Base-by-base conservation (phyloP, 2,888 invertebrate species). In the Orchestes rusci region DNA sequence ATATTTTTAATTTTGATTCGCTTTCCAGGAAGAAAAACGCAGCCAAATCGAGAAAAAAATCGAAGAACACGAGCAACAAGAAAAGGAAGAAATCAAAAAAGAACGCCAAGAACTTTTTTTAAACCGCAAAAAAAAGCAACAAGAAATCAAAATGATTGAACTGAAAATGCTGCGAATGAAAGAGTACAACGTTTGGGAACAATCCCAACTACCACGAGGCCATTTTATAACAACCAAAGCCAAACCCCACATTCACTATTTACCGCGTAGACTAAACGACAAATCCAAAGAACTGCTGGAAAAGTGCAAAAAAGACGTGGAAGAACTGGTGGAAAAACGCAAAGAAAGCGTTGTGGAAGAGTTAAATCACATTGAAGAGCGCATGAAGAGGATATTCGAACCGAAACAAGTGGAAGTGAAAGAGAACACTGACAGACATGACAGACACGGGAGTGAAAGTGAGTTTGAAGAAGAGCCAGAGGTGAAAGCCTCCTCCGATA, bases 1-100 rank as follows among this genome's bases (percentile, higher is more conserved):
- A n/a, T n/a, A n/a, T n/a, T n/a, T n/a, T n/a, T n/a, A n/a, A n/a
- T n/a, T n/a, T n/a, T n/a, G n/a, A n/a, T n/a, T n/a, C n/a, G n/a
- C n/a, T n/a, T 59, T 58, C 23, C 58, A 84, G 82, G 89, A 85
- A 62, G 83, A 86, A 43, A 89, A 87, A 66, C 79, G 89, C 56
- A 75, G 74, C 2, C 84, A 85, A 71, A 86, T 97, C 4, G 96
- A 97, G 69, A 84, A 86, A 46, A 91, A 93, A 67, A 78, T 97
- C 47, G 96, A 97, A 64, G 89, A 92, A 61, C 90, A 89, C 60
- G 90, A 90, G 43, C 77, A 85, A 41, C 75, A 82, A 60, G 92
- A 95, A 63, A 86, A 85, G 53, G 92, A 91, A 62, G 82, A 88
- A 63, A 73, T 92, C 40, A 83, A 82, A 57, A 77, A 78, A 53